These are phyloP conservation scores for Amaurobius ferox DNA, from an alignment of 2,888 invertebrate species.

Conservation along the genomic window DNA sequence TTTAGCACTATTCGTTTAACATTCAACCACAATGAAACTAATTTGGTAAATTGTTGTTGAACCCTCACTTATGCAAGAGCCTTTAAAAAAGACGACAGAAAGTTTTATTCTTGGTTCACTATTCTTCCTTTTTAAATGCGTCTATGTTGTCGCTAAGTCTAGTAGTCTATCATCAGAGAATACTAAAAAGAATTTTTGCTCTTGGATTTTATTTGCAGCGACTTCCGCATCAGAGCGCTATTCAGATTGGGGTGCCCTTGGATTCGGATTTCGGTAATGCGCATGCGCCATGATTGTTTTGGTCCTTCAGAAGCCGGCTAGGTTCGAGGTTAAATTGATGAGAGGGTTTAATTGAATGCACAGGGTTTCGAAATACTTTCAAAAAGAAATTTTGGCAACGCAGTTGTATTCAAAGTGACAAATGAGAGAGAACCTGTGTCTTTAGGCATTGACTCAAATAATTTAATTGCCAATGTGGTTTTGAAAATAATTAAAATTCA, in stretches of 20 bases:
- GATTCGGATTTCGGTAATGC: neutral
- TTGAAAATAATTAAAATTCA: neutral
- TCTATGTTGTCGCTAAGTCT: neutral
- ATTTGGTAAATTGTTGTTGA: neutral
- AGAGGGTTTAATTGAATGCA: slow-evolving; percentile 16
- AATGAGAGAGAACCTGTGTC: neutral
- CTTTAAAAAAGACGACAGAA: neutral
- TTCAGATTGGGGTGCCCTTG: slow-evolving; percentile 2
- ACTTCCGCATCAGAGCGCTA: slow-evolving; percentile 5
- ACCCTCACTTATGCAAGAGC: neutral
- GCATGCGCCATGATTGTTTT: neutral
- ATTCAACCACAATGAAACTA: neutral
- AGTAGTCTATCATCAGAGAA: neutral
- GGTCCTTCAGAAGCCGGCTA: slow-evolving; percentile 9
- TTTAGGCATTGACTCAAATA: neutral
- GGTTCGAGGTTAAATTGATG: slow-evolving; percentile 5
- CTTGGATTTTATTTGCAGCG: neutral
- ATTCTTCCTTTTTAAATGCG: neutral
- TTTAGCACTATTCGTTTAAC: neutral
- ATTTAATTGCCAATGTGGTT: neutral
- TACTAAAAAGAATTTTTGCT: neutral
- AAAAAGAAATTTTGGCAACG: neutral
- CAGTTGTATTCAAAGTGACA: neutral
- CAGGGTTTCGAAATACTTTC: neutral
- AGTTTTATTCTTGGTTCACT: neutral